Evolutionary conservation across 30 jellyfish, hydroid and myxozoan genomes (phyloP).

Genomic region (Aurelia sp.): DNA sequence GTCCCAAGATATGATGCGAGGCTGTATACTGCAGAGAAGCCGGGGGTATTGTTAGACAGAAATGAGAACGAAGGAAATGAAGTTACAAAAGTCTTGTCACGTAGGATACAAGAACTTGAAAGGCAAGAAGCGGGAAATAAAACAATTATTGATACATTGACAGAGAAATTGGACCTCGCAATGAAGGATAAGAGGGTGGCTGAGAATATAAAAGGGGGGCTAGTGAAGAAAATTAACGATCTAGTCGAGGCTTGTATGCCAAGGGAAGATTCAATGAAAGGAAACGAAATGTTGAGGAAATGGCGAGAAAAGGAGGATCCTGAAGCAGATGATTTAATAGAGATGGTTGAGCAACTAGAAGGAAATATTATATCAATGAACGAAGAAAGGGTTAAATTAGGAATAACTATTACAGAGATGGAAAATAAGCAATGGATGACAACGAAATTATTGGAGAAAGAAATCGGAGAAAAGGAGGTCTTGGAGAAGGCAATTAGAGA

Average conservation of each 20-base stretch:
- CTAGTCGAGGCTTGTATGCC: constrained; percentile 5
- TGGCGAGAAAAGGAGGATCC: no score
- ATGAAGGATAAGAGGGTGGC: not conserved
- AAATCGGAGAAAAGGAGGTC: not conserved
- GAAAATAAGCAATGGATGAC: constrained; percentile 14
- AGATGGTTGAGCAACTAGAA: constrained; percentile 4
- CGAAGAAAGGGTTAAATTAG: constrained; percentile 4
- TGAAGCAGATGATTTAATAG: not conserved
- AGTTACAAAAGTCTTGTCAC: constrained; percentile 28
- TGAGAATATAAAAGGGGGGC: not conserved
- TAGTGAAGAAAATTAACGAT: not conserved
- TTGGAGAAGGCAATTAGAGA: constrained; percentile 3
- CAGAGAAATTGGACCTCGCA: constrained; percentile 6
- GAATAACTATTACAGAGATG: constrained; percentile 1
- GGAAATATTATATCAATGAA: not conserved
- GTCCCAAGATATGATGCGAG: not conserved
- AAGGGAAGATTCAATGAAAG: constrained; percentile 7
- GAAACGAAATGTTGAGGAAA: not conserved
- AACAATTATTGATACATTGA: not conserved
- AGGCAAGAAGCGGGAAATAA: constrained; percentile 19
- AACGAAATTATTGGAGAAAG: not conserved
- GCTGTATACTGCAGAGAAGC: constrained; percentile 46
- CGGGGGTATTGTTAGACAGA: constrained; percentile 36
- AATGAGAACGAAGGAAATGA: constrained; percentile 22
- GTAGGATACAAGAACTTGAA: constrained; percentile 46